These are phyloP conservation scores for Nycticryphes semicollaris DNA, from an alignment of 2,113 vertebrate genomes.

Conservation along the genomic window DNA sequence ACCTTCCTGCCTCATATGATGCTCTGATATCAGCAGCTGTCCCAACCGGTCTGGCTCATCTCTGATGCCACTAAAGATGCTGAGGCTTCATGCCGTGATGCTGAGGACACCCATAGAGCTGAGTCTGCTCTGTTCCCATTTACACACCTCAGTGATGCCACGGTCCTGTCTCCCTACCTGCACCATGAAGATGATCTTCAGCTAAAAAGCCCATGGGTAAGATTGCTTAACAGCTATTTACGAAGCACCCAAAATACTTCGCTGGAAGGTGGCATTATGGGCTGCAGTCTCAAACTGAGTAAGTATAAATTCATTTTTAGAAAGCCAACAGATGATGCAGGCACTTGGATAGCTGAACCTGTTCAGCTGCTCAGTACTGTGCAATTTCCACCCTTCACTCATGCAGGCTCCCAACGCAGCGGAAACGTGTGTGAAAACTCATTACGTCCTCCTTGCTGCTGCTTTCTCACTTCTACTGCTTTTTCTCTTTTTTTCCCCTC, in stretches of 20 bases:
- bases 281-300: background rate
- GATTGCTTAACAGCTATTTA: background rate
- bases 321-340: background rate
- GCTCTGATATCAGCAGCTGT: background rate
- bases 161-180: background rate
- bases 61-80: background rate
- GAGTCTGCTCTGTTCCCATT: background rate
- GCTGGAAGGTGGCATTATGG: background rate
- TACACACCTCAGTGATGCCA: rapidly evolving
- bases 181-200: rapidly evolving
- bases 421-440: background rate
- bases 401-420: rapidly evolving
- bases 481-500: background rate
- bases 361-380: rapidly evolving
- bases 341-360: background rate
- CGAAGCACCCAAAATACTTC: rapidly evolving
- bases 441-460: background rate
- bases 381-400: background rate
- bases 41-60: background rate
- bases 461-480: background rate
- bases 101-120: background rate
- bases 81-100: background rate
- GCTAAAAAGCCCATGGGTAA: rapidly evolving
- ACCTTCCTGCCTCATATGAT: background rate
- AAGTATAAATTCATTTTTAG: background rate